Base-by-base conservation (phyloP, 2,888 invertebrate genomes). In the Tinea semifulvella region DNA sequence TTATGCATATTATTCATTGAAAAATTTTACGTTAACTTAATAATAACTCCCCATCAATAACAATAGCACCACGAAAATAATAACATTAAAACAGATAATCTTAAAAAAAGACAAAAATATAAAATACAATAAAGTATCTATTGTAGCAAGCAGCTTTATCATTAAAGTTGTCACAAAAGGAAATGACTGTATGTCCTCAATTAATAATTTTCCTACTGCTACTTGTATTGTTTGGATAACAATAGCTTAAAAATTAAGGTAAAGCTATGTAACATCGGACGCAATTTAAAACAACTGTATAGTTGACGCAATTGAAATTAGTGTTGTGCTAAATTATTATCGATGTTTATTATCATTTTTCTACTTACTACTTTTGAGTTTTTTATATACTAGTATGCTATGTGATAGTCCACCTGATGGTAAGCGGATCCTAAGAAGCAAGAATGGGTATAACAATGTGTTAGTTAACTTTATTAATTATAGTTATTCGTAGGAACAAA, bases 231-330 rank as follows among this genome's bases (percentile, higher is more conserved):
- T 43, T 43, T 31, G 27, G 14, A 31, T 31, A 10, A 43, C 28
- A 28, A 43, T 31, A 31, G 31, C 19, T 31, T 28, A 68, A 68
- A 68, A 68, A 75, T 68, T 68, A 71, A 60, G 66, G 68, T 65
- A 65, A 71, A 65, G 61, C 59, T 55, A 59, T 65, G 64, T 60
- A 64, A 63, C 60, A 51, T 53, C 57, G 57, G 17, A 31, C 42
- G 25, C 3, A 31, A n/a, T 22, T 40, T 31, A 13, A 19, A 43
- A 28, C 28, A 43, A 43, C 43, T 18, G 43, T 20, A 22, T n/a
- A 40, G 36, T 40, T 40, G 40, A 40, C 40, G 40, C 40, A 40
- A 40, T 11, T 20, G 20, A 11, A 16, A 4, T 10, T 36, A 36
- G 36, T 36, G 36, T 17, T 36, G 36, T 18, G 3, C 18, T 28